Percentiles rank a stretch among this genome's conserved stretches.
phyloP scores from a whole-genome alignment of 2,888 invertebrate species.

The Panopea generosa region DNA sequence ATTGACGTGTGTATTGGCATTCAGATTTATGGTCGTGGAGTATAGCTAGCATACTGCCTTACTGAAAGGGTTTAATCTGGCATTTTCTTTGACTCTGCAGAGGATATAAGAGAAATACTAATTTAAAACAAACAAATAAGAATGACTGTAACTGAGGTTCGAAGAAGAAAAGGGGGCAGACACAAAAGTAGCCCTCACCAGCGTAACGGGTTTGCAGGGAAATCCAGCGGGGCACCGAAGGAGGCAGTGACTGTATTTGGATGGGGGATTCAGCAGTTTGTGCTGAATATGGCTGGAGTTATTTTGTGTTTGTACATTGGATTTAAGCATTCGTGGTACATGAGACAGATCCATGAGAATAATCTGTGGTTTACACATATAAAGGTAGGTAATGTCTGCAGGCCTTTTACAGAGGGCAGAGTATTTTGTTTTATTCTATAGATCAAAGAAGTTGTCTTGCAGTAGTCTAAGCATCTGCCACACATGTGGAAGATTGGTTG shows the following conservation, averaged over 20 bases:
- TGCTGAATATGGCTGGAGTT: slow-evolving; percentile 59
- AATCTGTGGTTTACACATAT: slow-evolving; percentile 86
- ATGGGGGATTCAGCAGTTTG: slow-evolving; percentile 63
- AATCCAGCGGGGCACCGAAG: slow-evolving; percentile 38
- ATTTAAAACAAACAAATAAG: slow-evolving; percentile 74
- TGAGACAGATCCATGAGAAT: slow-evolving; percentile 85
- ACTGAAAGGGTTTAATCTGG: no score
- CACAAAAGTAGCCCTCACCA: slow-evolving; percentile 54
- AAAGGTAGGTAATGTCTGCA: slow-evolving; percentile 74
- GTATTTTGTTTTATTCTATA: no score
- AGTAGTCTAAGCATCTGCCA: no score
- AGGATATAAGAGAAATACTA: no score
- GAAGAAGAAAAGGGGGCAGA: slow-evolving; percentile 61
- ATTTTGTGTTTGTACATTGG: slow-evolving; percentile 69
- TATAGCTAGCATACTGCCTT: no score
- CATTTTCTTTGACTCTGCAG: no score
- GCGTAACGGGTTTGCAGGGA: slow-evolving; percentile 61
- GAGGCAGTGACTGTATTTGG: slow-evolving; percentile 61
- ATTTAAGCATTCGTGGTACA: slow-evolving; percentile 75
- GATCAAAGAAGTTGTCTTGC: no score
- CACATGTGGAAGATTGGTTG: no score
- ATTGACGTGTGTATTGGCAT: no score
- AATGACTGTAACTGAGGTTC: slow-evolving; percentile 64
- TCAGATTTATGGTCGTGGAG: no score
- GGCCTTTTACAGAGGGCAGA: not conserved